Conservation (phyloP, 2,888 invertebrate species). For the Sarcophaga carnaria region DNA sequence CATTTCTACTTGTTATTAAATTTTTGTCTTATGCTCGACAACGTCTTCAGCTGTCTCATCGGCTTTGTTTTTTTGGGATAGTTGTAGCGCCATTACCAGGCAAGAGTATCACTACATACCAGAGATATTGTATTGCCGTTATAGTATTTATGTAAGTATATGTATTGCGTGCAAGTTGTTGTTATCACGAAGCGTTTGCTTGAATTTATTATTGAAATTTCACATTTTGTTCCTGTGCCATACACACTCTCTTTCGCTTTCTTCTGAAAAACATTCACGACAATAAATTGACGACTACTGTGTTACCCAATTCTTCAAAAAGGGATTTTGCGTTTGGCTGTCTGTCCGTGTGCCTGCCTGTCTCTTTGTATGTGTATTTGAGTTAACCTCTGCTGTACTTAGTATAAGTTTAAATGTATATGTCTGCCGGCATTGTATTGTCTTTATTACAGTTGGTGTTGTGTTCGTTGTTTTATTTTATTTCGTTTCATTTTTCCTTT, state of each 20-base stretch:
- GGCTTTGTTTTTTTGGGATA: background rate
- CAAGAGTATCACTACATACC: background rate
- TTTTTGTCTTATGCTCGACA: too few species aligned
- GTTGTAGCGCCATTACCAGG: conserved; percentile 15
- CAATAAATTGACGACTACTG: conserved; percentile 50
- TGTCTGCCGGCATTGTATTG: conserved; percentile 27
- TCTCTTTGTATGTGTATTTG: conserved; percentile 18
- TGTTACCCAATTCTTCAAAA: background rate
- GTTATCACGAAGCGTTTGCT: conserved; percentile 56
- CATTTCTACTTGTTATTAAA: too few species aligned
- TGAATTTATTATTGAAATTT: conserved; percentile 53
- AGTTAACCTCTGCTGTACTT: background rate
- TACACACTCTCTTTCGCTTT: background rate
- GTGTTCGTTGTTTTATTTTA: background rate
- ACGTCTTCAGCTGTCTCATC: background rate
- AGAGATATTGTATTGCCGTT: conserved; percentile 13
- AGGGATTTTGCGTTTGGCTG: conserved; percentile 11
- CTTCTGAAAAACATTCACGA: background rate
- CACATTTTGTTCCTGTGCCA: background rate
- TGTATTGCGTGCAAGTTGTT: conserved; percentile 48
- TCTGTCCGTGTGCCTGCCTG: background rate
- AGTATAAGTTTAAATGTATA: too few species aligned
- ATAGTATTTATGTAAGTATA: background rate
- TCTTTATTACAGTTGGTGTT: conserved; percentile 47
- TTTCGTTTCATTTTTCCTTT: conserved; percentile 34